Evolutionary conservation across 2,113 vertebrate genomes (phyloP).

Genomic region (Thalassarche chlororhynchos): DNA sequence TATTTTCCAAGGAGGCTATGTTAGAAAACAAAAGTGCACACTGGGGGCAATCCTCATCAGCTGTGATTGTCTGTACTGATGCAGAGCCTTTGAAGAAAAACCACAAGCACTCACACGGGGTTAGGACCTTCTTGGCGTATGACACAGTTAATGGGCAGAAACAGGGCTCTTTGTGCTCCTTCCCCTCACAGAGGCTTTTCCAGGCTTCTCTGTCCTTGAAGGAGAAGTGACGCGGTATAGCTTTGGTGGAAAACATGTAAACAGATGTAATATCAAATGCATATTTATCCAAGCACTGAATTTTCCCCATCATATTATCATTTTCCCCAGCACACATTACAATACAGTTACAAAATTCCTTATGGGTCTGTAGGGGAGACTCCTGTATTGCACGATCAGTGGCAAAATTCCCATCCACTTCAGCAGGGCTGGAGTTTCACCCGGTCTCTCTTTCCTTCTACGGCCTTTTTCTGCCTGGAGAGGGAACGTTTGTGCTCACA

Average conservation of each 20-base stretch:
- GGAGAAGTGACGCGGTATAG: background rate
- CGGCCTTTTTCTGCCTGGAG: background rate
- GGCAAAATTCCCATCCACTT: background rate
- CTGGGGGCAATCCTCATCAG: background rate
- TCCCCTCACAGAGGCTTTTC: background rate
- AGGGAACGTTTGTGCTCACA: background rate
- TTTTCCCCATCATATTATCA: background rate
- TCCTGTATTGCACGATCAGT: background rate
- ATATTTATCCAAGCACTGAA: background rate
- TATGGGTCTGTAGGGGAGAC: background rate
- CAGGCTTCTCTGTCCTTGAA: background rate
- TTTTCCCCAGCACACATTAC: background rate
- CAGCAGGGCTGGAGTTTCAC: background rate
- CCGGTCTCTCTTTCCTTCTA: background rate
- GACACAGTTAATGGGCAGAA: background rate
- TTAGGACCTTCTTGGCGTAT: background rate
- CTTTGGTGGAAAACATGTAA: background rate
- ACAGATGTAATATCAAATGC: background rate
- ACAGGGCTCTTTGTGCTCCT: background rate
- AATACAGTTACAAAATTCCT: background rate
- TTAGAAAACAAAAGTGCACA: constrained; percentile 1
- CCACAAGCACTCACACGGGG: fast-evolving
- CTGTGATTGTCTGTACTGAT: background rate
- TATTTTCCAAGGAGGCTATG: background rate
- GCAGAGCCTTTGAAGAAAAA: background rate